Base-by-base conservation (phyloP, 2,888 invertebrate genomes). In the Sesia apiformis region DNA sequence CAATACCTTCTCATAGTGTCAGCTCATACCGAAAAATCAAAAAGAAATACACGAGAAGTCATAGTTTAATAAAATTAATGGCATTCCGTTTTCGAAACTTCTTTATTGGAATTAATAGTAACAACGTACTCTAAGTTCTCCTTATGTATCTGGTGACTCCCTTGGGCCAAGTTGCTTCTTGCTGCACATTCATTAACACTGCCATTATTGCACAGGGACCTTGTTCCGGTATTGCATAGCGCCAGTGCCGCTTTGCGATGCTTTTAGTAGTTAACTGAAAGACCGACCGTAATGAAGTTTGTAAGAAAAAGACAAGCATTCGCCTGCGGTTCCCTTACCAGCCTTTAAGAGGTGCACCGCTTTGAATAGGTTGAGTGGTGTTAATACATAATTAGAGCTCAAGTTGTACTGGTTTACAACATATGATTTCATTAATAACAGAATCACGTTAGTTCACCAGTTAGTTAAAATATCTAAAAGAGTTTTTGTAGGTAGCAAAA, bases 261-360 rank as follows among this genome's bases (percentile, higher is more conserved):
- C 58, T 57, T 55, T 58, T 56, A 58, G 54, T 51, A 53, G 42
- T 53, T 51, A 53, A 41, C 40, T 43, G 43, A 46, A 53, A 42
- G 39, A 40, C 54, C 40, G 53, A 58, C 55, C 46, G 52, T 57
- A 60, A 60, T 58, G 56, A 56, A 50, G 38, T 53, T 54, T 55
- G 38, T 43, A 8, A 4, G 4, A 7, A 43, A 43, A 43, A 7
- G 4, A 7, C 43, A 57, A 60, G 57, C 54, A 51, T 54, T 46
- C 46, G 23, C 23, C 23, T 8, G 8, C n/a, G n/a, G n/a, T 46
- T 7, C 8, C 8, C 0, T 46, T 8, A 46, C 46, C 23, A 46
- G 23, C 8, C 5, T 46, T 46, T 8, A 46, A 46, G 23, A 23
- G 23, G 3, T 23, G 46, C 46, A 8, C 46, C 23, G 3, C 46